phyloP scores from a whole-genome alignment of 2,113 vertebrate genomes.

The Clarias gariepinus region DNA sequence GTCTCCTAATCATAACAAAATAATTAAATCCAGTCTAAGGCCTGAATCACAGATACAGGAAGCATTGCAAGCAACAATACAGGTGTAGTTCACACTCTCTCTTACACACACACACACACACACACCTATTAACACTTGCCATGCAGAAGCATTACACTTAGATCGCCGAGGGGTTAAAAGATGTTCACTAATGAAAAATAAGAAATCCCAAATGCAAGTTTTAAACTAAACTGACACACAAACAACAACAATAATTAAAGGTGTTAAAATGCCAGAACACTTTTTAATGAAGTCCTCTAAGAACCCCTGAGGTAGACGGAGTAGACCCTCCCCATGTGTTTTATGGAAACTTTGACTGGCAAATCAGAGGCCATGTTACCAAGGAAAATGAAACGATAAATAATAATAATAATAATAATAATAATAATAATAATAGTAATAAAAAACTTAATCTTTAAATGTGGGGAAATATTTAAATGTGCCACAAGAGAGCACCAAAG shows the following conservation, averaged over 20 bases:
- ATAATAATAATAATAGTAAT: background rate
- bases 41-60: background rate
- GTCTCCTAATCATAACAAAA: background rate
- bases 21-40: background rate
- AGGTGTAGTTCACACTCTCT: background rate
- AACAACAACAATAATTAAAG: conserved; percentile 10
- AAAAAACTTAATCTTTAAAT: background rate
- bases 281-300: conserved; percentile 40
- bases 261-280: conserved; percentile 39
- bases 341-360: conserved; percentile 24
- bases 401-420: background rate
- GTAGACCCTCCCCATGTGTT: conserved; percentile 7
- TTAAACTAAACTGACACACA: background rate
- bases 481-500: background rate
- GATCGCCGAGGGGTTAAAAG: background rate
- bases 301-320: background rate
- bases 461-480: background rate
- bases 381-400: background rate
- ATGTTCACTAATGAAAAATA: background rate
- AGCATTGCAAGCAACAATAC: background rate
- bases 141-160: background rate
- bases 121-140: background rate
- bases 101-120: background rate
- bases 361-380: background rate
- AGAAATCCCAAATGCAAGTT: background rate